phyloP scores from a whole-genome alignment of 1,140 invertebrate genomes.

The Matsumurasca onukii region DNA sequence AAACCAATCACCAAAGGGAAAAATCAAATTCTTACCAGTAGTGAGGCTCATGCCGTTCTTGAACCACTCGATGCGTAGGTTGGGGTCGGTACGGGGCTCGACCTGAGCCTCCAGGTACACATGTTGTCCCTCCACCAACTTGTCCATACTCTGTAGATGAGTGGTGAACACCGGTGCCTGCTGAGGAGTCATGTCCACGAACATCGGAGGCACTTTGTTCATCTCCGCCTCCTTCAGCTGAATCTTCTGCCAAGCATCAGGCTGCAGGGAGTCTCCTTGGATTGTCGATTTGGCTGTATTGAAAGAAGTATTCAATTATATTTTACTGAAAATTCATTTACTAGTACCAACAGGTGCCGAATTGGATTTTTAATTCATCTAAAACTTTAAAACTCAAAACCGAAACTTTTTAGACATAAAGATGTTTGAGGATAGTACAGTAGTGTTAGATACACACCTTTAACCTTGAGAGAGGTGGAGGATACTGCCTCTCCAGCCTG shows the following conservation, averaged over 20 bases:
- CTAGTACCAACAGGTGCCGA: too few relatives aligned
- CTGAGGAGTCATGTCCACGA: conserved; percentile 75
- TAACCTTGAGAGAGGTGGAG: conserved; percentile 84
- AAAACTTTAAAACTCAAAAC: too few relatives aligned
- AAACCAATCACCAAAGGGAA: too few relatives aligned
- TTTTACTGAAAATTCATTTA: too few relatives aligned
- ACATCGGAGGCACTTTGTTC: conserved; percentile 83
- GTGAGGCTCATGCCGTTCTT: conserved; percentile 86
- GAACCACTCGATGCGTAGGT: conserved; percentile 88
- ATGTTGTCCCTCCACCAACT: conserved; percentile 84
- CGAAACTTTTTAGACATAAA: too few relatives aligned
- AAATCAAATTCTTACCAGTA: conserved; percentile 61
- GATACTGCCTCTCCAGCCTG: conserved; percentile 88
- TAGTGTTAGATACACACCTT: conserved; percentile 54
- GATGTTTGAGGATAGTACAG: too few relatives aligned
- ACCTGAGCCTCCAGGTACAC: conserved; percentile 88
- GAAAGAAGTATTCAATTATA: too few relatives aligned
- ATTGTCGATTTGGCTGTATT: conserved; percentile 68
- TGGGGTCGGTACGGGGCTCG: conserved; percentile 94
- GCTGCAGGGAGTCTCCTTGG: conserved; percentile 76
- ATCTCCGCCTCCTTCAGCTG: conserved; percentile 85
- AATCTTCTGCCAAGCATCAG: conserved; percentile 87
- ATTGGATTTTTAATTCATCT: too few relatives aligned
- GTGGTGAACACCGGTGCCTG: conserved; percentile 90
- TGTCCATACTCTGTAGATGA: conserved; percentile 83